Evolutionary conservation across 2,113 vertebrate genomes (phyloP), one percentile per base, ranked within the genome.

Genomic region (Misgurnus mizolepis): DNA sequence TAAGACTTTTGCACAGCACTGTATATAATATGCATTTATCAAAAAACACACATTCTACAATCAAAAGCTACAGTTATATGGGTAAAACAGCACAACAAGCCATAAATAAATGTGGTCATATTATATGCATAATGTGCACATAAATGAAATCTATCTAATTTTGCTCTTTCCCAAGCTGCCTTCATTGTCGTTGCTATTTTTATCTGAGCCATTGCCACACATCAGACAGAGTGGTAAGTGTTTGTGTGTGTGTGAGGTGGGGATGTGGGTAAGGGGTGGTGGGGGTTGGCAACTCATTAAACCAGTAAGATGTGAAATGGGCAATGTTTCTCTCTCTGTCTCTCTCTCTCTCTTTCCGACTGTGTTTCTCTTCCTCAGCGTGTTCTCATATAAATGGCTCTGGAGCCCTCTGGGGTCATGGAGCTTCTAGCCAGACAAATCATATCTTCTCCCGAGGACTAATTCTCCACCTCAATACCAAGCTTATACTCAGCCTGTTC

Each of bases 341-440:
- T n/a, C n/a, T n/a, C n/a, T 47, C 53, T 81, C 60, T 58, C 39
- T 49, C 22, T 81, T 58, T 68, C 55, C 68, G 41, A 62, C 18
- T 45, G 67, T 56, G 47, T 77, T 62, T 82, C 60, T 58, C 61
- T 78, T 70, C 15, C 67, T 78, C 82, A 50, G 74, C 40, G 79
- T 76, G 67, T 68, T 82, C 71, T 72, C 81, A 72, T 73, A 79
- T 79, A 82, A 85, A 82, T 85, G 83, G 78, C 83, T 85, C 70
- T 53, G 78, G 70, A 84, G 75, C 80, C 83, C 83, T 82, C 76
- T 82, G 76, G 83, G 80, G 83, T 84, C 80, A 84, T 76, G 61
- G 69, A 82, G 80, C 80, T 84, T 67, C 73, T 67, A 84, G 60
- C 81, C 83, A 84, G 43, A 84, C 81, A 62, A 85, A 76, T 85